These are phyloP conservation scores for Dicyrtomina minuta DNA, from an alignment of 2,888 invertebrate genomes.

Conservation along the genomic window DNA sequence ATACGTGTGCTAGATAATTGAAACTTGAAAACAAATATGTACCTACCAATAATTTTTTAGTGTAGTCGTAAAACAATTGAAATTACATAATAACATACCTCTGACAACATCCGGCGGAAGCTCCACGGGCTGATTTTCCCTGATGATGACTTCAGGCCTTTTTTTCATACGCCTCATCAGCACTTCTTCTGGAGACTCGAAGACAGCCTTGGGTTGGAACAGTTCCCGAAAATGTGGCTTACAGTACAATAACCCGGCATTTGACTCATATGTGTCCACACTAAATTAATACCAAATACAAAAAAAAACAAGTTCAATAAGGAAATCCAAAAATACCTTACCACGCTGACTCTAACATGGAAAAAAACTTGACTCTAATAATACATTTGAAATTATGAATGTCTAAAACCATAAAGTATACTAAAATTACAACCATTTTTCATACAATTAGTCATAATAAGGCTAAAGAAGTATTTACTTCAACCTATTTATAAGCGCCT, in stretches of 20 bases:
- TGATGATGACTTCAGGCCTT: slow-evolving; percentile 84
- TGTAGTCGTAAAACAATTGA: neutral
- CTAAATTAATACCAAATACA: slow-evolving; percentile 59
- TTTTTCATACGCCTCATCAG: slow-evolving; percentile 53
- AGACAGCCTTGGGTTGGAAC: slow-evolving; percentile 85
- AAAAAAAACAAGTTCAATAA: neutral
- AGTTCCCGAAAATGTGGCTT: slow-evolving; percentile 84
- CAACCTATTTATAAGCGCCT: too few relatives aligned
- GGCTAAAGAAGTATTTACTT: too few relatives aligned
- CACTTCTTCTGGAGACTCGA: slow-evolving; percentile 62
- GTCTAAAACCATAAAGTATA: too few relatives aligned
- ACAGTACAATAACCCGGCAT: slow-evolving; percentile 86
- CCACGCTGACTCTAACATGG: too few relatives aligned
- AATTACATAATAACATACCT: slow-evolving; percentile 61
- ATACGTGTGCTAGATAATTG: neutral
- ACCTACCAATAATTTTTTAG: neutral
- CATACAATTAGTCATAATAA: too few relatives aligned
- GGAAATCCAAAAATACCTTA: too few relatives aligned
- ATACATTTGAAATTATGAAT: too few relatives aligned
- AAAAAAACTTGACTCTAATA: too few relatives aligned
- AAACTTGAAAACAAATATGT: neutral
- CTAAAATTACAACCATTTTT: too few relatives aligned
- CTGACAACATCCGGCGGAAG: slow-evolving; percentile 89
- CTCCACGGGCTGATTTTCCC: slow-evolving; percentile 86
- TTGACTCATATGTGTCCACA: slow-evolving; percentile 88